Evolutionary conservation across 1,140 invertebrate species (phyloP).

Genomic region (Hyles euphorbiae): DNA sequence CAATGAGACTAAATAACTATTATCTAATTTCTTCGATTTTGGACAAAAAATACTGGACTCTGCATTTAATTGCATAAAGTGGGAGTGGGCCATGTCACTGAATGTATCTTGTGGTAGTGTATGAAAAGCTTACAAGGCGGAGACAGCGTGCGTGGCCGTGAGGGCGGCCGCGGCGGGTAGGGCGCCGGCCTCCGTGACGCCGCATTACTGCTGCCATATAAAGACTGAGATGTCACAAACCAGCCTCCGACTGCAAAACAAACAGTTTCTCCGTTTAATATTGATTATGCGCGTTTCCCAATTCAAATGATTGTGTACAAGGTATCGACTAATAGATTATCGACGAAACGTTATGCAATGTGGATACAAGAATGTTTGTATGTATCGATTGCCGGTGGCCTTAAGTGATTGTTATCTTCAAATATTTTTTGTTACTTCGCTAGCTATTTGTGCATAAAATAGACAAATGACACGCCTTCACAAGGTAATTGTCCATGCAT

Average conservation of each 20-base stretch:
- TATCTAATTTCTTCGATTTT: too few relatives aligned
- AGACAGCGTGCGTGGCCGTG: constrained; percentile 61
- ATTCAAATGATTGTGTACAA: constrained; percentile 7
- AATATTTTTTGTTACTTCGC: too few relatives aligned
- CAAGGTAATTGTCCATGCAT: too few relatives aligned
- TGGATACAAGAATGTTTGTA: constrained; percentile 1
- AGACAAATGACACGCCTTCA: too few relatives aligned
- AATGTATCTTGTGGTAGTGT: constrained; percentile 1
- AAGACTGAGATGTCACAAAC: constrained; percentile 69
- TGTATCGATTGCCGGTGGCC: background rate
- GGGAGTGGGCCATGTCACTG: too few relatives aligned
- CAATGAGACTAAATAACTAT: too few relatives aligned
- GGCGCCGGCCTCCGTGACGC: constrained; percentile 62
- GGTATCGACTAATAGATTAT: constrained; percentile 3
- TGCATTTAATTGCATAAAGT: too few relatives aligned
- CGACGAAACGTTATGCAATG: constrained; percentile 1
- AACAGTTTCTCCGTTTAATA: constrained; percentile 9
- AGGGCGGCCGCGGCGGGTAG: constrained; percentile 68
- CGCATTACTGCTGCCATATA: constrained; percentile 60
- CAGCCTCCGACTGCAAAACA: constrained; percentile 66
- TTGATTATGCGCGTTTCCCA: constrained; percentile 5
- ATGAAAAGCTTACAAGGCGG: constrained; percentile 57
- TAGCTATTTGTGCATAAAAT: too few relatives aligned
- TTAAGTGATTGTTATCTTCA: too few relatives aligned
- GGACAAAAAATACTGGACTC: too few relatives aligned